Percentiles rank a stretch among this genome's conserved stretches.
phyloP scores from a whole-genome alignment of 2,797 vertebrate species.

The Adelosebastes latens region DNA sequence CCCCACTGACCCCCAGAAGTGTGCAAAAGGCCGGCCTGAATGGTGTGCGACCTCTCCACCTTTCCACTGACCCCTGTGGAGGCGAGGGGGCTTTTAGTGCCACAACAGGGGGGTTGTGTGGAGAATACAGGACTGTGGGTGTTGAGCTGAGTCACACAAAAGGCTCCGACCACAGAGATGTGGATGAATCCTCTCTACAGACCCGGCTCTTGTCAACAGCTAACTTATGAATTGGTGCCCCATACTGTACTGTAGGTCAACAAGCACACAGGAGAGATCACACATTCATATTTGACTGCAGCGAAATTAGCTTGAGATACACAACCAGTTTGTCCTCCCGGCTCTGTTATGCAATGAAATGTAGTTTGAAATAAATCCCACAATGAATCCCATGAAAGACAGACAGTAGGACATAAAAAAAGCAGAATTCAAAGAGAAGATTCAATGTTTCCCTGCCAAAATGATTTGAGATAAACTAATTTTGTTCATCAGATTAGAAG shows the following conservation, averaged over 20 bases:
- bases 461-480: neutral
- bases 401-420: neutral
- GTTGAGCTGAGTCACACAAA: constrained; percentile 55
- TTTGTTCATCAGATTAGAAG: neutral
- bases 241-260: neutral
- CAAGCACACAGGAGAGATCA: neutral
- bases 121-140: constrained; percentile 41
- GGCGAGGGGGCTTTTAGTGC: constrained; percentile 50
- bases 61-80: constrained; percentile 72
- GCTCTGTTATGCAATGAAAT: neutral
- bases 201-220: neutral
- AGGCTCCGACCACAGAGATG: constrained; percentile 19
- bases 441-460: neutral
- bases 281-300: neutral
- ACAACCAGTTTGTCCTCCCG: neutral
- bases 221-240: neutral
- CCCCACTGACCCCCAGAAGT: constrained; percentile 78
- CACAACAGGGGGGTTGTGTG: constrained; percentile 31
- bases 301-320: neutral
- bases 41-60: constrained; percentile 76
- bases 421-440: neutral
- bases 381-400: neutral
- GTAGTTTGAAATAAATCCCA: neutral
- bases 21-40: constrained; percentile 75
- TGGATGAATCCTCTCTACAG: neutral